Evolutionary conservation across 2,888 invertebrate species (phyloP).

Genomic region (Pardosa pseudoannulata): DNA sequence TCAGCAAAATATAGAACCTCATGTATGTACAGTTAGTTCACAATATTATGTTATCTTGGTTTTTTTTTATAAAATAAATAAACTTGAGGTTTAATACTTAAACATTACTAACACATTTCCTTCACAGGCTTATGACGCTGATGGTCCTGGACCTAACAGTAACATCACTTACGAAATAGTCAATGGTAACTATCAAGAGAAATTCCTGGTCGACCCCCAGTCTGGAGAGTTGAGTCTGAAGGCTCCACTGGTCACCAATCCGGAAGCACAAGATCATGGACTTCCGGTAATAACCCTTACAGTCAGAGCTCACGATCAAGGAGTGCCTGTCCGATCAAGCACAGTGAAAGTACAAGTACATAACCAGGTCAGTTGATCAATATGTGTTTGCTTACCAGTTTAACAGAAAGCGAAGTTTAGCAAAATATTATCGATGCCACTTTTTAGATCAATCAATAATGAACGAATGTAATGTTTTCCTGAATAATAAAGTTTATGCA

Average conservation of each 20-base stretch:
- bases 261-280: constrained; percentile 50
- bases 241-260: constrained; percentile 33
- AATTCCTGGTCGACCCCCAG: constrained; percentile 76
- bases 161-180: constrained; percentile 76
- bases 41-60: too few relatives aligned
- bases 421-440: too few relatives aligned
- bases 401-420: too few relatives aligned
- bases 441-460: too few relatives aligned
- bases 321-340: constrained; percentile 75
- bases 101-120: too few relatives aligned
- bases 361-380: constrained; percentile 65
- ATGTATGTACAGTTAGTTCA: too few relatives aligned
- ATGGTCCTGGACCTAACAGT: constrained; percentile 77
- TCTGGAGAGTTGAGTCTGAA: constrained; percentile 76
- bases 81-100: too few relatives aligned
- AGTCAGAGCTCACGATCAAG: constrained; percentile 74
- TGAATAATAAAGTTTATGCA: too few relatives aligned
- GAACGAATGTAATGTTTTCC: too few relatives aligned
- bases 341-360: constrained; percentile 73
- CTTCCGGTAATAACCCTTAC: constrained; percentile 72
- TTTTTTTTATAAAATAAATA: too few relatives aligned
- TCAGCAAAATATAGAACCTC: too few relatives aligned
- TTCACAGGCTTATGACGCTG: constrained; percentile 81
- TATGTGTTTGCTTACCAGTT: too few relatives aligned
- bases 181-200: constrained; percentile 76